Conservation (phyloP, 2,888 invertebrate genomes). For the Aleiodes leptofemur region DNA sequence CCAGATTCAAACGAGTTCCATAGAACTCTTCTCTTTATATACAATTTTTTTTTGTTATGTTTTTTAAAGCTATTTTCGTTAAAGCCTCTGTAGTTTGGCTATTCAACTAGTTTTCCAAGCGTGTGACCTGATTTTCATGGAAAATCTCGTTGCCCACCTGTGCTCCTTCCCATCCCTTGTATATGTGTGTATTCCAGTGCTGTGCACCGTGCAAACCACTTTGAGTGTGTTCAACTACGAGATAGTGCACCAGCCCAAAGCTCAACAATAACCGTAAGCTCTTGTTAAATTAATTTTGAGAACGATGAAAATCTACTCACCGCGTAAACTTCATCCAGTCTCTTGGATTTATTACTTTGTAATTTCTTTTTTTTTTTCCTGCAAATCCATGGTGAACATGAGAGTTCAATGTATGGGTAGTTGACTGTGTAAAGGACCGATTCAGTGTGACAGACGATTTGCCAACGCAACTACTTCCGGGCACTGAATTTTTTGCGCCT, state of each 20-base stretch:
- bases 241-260: neutral
- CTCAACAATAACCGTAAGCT: slow-evolving; percentile 1
- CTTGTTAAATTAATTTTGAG: slow-evolving; percentile 10
- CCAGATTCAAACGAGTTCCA: slow-evolving; percentile 5
- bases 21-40: neutral
- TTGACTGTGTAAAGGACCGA: no score
- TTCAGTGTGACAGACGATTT: slow-evolving; percentile 17
- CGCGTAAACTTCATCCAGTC: neutral
- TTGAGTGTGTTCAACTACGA: slow-evolving; percentile 10
- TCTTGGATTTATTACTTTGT: slow-evolving; percentile 8
- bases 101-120: slow-evolving; percentile 51
- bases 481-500: slow-evolving; percentile 19
- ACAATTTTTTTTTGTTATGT: slow-evolving; percentile 8
- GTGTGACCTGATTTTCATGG: slow-evolving; percentile 54
- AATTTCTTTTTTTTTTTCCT: no score
- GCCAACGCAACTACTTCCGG: slow-evolving; percentile 18
- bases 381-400: no score
- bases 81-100: slow-evolving; percentile 53
- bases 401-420: neutral
- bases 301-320: slow-evolving; percentile 6
- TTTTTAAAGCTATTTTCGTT: slow-evolving; percentile 45
- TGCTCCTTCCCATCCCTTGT: slow-evolving; percentile 45
- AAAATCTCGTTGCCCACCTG: slow-evolving; percentile 52
- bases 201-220: neutral
- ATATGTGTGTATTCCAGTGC: slow-evolving; percentile 32